phyloP scores from a whole-genome alignment of 2,113 vertebrate species.

The Peromyscus californicus region DNA sequence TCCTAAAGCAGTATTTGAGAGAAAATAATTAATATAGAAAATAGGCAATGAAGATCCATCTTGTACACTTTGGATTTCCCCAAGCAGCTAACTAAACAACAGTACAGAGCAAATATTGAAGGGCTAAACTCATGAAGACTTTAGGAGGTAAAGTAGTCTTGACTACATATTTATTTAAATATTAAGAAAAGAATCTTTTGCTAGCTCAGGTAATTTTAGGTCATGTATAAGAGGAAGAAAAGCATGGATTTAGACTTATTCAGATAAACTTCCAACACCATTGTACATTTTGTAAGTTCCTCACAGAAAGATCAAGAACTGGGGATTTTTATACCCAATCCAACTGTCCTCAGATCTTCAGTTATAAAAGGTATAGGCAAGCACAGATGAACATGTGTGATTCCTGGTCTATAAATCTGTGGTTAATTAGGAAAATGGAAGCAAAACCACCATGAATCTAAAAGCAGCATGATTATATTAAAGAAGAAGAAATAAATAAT shows the following conservation, averaged over 20 bases:
- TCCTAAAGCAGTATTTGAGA: not conserved
- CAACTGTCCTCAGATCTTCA: not conserved
- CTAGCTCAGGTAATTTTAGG: not conserved
- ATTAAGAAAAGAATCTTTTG: slow-evolving; percentile 13
- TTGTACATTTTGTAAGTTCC: not conserved
- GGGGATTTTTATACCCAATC: not conserved
- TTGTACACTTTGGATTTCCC: not conserved
- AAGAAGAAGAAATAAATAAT: slow-evolving; percentile 43
- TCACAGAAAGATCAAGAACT: slow-evolving; percentile 11
- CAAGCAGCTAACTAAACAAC: not conserved
- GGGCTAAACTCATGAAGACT: not conserved
- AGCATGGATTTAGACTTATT: not conserved
- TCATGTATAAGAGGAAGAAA: not conserved
- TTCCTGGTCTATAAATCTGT: not conserved
- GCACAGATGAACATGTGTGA: not conserved
- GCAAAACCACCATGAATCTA: not conserved
- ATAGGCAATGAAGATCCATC: not conserved
- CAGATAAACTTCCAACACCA: slow-evolving; percentile 22
- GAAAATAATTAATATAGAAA: slow-evolving; percentile 40
- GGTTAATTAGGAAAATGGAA: not conserved
- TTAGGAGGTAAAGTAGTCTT: not conserved
- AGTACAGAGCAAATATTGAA: slow-evolving; percentile 1
- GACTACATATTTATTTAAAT: slow-evolving; percentile 1
- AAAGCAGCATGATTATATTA: not conserved
- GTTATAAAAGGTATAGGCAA: not conserved